Base-by-base conservation (phyloP, 2,888 invertebrate genomes). In the Rhagophthalmus giganteus region DNA sequence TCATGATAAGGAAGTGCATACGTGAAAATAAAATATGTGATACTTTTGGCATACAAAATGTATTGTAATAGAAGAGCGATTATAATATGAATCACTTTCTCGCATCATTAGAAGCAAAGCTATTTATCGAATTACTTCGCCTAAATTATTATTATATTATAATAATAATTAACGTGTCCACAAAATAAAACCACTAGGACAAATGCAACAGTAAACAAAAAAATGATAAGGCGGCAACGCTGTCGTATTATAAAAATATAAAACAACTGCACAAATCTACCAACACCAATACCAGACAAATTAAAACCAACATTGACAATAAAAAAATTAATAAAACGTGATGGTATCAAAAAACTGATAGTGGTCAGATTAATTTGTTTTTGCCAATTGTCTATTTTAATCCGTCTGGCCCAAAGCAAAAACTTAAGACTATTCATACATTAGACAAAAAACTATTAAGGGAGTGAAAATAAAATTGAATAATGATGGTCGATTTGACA, bases 41-140 rank as follows among this genome's bases (percentile, higher is more conserved):
- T 20, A 56, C 55, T 44, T 57, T 60, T 62, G 61, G 59, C 61
- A 62, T 61, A 62, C 61, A 64, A 65, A 65, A 65, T 60, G 55
- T 58, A n/a, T n/a, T n/a, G n/a, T 57, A 54, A 41, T 55, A 46
- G 48, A 41, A 52, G 54, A 56, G 54, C 55, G 48, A 57, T 57
- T 59, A n/a, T n/a, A 54, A 54, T 60, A 62, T 51, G 48, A 39
- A 53, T 56, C 55, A 55, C 55, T 59, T 60, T 57, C 62, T 58
- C 64, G 61, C 61, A 59, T 58, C 61, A 63, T 63, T 61, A 61
- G 64, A 67, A 67, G 67, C 67, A 61, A 66, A 67, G 67, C 67
- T 66, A 62, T 60, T 63, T 62, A 51, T 52, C 58, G 55, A 50
- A 50, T 50, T 44, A 44, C 37, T 44, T 50, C 15, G 28, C 27